A percentile compares a stretch with the other conserved stretches of the same genome.
phyloP scores from a whole-genome alignment of 1,140 invertebrate species.

The Pseudomyrmex dendroicus region DNA sequence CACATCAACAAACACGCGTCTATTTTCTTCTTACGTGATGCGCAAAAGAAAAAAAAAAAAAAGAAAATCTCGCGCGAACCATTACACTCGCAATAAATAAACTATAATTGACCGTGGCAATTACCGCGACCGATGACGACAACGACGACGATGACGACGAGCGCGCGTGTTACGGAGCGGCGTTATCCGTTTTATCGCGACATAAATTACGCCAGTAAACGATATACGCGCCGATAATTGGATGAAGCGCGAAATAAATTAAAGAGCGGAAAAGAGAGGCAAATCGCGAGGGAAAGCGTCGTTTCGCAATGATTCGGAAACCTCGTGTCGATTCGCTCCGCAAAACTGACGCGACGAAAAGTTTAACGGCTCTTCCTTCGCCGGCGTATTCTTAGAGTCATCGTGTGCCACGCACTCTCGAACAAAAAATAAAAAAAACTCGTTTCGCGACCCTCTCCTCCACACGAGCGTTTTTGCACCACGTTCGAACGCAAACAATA shows the following conservation, averaged over 20 bases:
- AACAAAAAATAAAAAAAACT: constrained; percentile 47
- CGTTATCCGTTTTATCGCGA: constrained; percentile 41
- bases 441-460: constrained; percentile 8
- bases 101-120: constrained; percentile 20
- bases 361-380: constrained; percentile 28
- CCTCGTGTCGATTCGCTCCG: background rate
- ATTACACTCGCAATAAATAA: constrained; percentile 38
- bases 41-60: constrained; percentile 11
- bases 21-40: background rate
- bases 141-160: background rate
- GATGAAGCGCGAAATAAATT: constrained; percentile 37
- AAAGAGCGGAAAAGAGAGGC: constrained; percentile 1
- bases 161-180: constrained; percentile 8
- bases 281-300: constrained; percentile 1
- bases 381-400: constrained; percentile 12
- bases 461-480: background rate
- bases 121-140: background rate
- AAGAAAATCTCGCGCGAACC: background rate
- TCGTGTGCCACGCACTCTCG: background rate
- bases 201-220: constrained; percentile 40
- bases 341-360: constrained; percentile 12
- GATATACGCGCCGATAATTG: constrained; percentile 40
- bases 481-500: too few species aligned
- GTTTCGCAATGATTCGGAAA: constrained; percentile 17
- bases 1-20: constrained; percentile 6